Percentiles rank a stretch among this genome's conserved stretches.
phyloP scores from a whole-genome alignment of 2,797 vertebrate genomes.

The Chanos chanos region DNA sequence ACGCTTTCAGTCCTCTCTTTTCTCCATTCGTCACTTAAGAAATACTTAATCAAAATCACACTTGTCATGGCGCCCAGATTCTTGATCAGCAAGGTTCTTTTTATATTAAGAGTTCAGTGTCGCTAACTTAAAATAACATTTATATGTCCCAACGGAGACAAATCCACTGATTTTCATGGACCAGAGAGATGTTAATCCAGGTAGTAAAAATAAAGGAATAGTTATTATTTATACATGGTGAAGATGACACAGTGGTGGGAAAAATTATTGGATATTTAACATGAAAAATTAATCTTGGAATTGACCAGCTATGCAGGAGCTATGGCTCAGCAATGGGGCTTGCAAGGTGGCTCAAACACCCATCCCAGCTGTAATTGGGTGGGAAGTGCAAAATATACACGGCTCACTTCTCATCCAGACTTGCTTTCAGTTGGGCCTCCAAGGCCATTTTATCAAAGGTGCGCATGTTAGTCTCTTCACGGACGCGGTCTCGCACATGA shows the following conservation, averaged over 20 bases:
- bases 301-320: slow-evolving; percentile 40
- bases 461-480: slow-evolving; percentile 90
- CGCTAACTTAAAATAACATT: slow-evolving; percentile 36
- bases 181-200: slow-evolving; percentile 23
- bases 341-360: slow-evolving; percentile 43
- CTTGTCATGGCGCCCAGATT: slow-evolving; percentile 66
- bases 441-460: slow-evolving; percentile 97
- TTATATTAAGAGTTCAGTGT: slow-evolving; percentile 58
- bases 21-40: slow-evolving; percentile 20
- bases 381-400: slow-evolving; percentile 15
- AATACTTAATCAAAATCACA: slow-evolving; percentile 47
- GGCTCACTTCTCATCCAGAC: slow-evolving; percentile 83
- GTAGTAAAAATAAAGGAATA: slow-evolving; percentile 38
- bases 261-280: slow-evolving; percentile 26
- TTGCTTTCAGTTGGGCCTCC: slow-evolving; percentile 90
- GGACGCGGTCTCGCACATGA: slow-evolving; percentile 89
- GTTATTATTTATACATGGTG: slow-evolving; percentile 32
- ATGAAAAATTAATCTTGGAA: slow-evolving; percentile 33
- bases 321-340: slow-evolving; percentile 43
- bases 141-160: slow-evolving; percentile 24
- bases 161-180: slow-evolving; percentile 18
- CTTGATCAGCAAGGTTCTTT: slow-evolving; percentile 61
- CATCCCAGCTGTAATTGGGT: slow-evolving; percentile 39
- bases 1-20: slow-evolving; percentile 11
- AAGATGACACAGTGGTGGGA: slow-evolving; percentile 18